Evolutionary conservation across 2,888 invertebrate genomes (phyloP), one percentile per base, ranked within the genome.

Genomic region (Norana najaformis): DNA sequence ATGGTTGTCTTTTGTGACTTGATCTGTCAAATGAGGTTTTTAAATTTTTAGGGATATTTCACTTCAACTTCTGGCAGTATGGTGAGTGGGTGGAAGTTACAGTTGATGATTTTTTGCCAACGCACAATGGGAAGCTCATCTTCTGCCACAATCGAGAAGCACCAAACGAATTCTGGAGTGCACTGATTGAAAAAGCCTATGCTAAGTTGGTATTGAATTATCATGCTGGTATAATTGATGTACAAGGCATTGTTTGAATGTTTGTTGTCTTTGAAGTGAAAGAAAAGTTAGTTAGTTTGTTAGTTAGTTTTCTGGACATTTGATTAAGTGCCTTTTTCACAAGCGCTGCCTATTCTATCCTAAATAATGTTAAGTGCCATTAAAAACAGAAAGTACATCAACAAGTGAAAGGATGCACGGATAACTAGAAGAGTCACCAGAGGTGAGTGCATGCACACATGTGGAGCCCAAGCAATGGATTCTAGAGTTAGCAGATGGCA

Each of bases 81-180:
- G 69, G 69, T n/a, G 69, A 69, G n/a, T 69, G 69, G 69, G 69
- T 69, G 30, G 69, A 69, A n/a, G 69, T 69, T 69, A 69, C 69
- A n/a, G 69, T 69, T n/a, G 69, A 69, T 69, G 69, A 69, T 69
- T n/a, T 30, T 69, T 69, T 69, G 69, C 69, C 69, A 8, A 69
- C 69, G 30, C 69, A n/a, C 69, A n/a, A 69, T 69, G 69, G 69
- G 8, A n/a, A 88, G 23, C 88, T 41, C 38, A 37, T 88, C 90
- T 96, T 96, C 93, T 95, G 96, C 90, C 96, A 96, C 92, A 96
- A 96, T 93, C 92, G 91, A 89, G 96, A 96, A 93, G 41, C 34
- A 20, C 93, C 93, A 13, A 93, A 93, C 89, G 97, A 97, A 95
- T 97, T 97, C 95, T 97, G 97, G 96, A 96, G 96, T 83, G 96